Base-by-base conservation (phyloP, 2,797 vertebrate species). In the Cygnus olor region DNA sequence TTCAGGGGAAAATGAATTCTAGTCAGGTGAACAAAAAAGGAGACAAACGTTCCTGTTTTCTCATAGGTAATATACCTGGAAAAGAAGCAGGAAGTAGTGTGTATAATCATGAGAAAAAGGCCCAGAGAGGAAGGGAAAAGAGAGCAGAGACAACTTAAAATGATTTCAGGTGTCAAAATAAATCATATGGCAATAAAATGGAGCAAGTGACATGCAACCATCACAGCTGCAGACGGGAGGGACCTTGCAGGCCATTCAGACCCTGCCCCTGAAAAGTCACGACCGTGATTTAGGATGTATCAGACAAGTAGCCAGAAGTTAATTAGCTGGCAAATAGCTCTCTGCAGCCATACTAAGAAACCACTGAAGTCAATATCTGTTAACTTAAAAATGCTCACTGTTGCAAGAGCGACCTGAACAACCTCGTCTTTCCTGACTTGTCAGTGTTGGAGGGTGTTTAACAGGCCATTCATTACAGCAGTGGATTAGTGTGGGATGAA, bases 401-500 rank as follows among this genome's bases (percentile, higher is more conserved):
- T 72, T 93, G 60, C 85, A 85, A 69, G 30, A 88, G 53, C 2
- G 1, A 74, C 89, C 36, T 40, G 63, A 96, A 60, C 44, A 88
- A 60, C 70, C 83, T 83, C 53, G 78, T 49, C 49, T 74, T 94
- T 92, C 86, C 86, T 66, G 85, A 56, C n/a, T 71, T 80, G 88
- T 94, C 90, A 91, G 65, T 80, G 66, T 85, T 80, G 66, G 89
- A 90, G 60, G 42, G 76, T 94, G 30, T 79, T 95, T 95, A 96
- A 81, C 90, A 92, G 77, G 63, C 60, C 81, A 81, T 91, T 94
- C 87, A 19, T 91, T 95, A 88, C 24, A 86, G 60, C 71, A 81
- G 76, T 32, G 95, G 89, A 96, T 97, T 97, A 96, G 73, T 60
- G 58, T 32, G 36, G 85, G 77, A 94, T 92, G 89, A 97, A 95